Percentiles rank a stretch among this genome's conserved stretches.
phyloP scores from a whole-genome alignment of 2,113 vertebrate genomes.

The Nannospalax galili region DNA sequence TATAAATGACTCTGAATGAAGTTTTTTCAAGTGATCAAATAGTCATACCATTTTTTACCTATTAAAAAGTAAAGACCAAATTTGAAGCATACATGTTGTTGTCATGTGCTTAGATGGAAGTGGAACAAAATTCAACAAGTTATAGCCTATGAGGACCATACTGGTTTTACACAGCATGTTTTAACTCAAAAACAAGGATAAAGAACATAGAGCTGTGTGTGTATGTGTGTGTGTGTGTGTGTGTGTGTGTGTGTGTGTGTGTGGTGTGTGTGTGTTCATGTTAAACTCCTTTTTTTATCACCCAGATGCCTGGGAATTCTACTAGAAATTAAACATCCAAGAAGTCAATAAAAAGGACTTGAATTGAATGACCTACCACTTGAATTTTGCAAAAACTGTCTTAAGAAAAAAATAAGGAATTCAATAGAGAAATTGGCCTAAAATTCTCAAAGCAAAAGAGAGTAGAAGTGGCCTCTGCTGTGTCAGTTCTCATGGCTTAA shows the following conservation, averaged over 20 bases:
- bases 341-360: neutral
- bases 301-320: neutral
- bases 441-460: neutral
- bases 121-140: neutral
- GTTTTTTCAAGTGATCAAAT: neutral
- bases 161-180: neutral
- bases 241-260: too few species aligned
- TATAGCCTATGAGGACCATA: neutral
- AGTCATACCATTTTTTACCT: neutral
- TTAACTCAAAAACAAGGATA: neutral
- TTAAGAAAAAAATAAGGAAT: neutral
- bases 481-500: neutral
- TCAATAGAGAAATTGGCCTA: neutral
- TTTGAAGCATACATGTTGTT: neutral
- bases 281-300: neutral
- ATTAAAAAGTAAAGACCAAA: neutral
- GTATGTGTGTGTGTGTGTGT: too few species aligned
- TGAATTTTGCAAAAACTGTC: neutral
- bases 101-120: neutral
- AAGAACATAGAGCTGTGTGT: neutral
- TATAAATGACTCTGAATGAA: neutral
- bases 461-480: fast-evolving
- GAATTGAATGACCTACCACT: neutral
- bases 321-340: neutral
- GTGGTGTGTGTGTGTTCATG: neutral